Percentiles rank a stretch among this genome's conserved stretches.
Conservation (phyloP, 37 sponge, comb jelly and placozoan genomes). For the Haliclona indistincta region DNA sequence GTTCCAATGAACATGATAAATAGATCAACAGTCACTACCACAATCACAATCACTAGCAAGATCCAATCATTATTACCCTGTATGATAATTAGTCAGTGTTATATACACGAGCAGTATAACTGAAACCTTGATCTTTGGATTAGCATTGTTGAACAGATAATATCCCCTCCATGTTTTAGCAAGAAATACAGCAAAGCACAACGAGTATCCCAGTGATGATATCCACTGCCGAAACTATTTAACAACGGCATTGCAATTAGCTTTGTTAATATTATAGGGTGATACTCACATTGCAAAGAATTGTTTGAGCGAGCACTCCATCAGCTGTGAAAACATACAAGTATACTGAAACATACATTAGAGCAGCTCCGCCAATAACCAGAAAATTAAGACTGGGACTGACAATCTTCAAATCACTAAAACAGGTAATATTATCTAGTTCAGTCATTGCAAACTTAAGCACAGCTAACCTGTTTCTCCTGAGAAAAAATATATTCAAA, state of each 20-base stretch:
- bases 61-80: slow-evolving; percentile 40
- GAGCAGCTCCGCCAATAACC: slow-evolving; percentile 3
- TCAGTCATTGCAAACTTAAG: no score
- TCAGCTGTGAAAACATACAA: no score
- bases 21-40: slow-evolving; percentile 13
- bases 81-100: background rate
- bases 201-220: slow-evolving; percentile 18
- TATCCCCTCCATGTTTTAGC: slow-evolving; percentile 45
- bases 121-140: slow-evolving; percentile 37
- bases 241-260: background rate
- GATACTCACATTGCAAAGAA: slow-evolving; percentile 20
- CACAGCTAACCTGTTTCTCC: no score
- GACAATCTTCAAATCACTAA: slow-evolving; percentile 14
- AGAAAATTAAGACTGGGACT: slow-evolving; percentile 19
- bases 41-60: background rate
- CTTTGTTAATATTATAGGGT: background rate
- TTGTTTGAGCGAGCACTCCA: no score
- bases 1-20: background rate
- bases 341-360: slow-evolving; percentile 7
- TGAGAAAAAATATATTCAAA: no score
- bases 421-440: background rate
- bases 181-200: slow-evolving; percentile 37
- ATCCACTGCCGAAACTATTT: slow-evolving; percentile 11
- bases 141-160: slow-evolving; percentile 51
- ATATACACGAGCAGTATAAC: no score